These are phyloP conservation scores for Lithobius niger DNA, from an alignment of 1,140 invertebrate genomes.

Conservation along the genomic window DNA sequence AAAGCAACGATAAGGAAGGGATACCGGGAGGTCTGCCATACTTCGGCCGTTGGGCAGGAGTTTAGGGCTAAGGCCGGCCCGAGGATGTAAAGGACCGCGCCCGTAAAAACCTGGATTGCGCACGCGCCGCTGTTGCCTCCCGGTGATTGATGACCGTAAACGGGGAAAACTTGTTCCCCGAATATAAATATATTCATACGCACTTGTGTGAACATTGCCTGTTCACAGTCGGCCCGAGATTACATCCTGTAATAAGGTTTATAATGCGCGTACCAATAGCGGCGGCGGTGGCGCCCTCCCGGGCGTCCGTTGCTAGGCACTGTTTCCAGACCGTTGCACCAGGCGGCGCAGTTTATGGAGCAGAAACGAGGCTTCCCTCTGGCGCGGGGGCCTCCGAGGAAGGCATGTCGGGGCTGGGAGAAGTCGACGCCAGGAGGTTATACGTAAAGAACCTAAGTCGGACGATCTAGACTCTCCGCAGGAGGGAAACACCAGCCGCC, in stretches of 20 bases:
- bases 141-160: background rate
- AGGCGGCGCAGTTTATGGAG: slow-evolving; percentile 1
- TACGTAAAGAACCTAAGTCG: too few species aligned
- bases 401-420: too few species aligned
- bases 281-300: background rate
- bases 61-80: too few species aligned
- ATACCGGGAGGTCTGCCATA: too few species aligned
- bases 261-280: slow-evolving; percentile 5
- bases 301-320: background rate
- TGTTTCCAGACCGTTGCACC: slow-evolving; percentile 3
- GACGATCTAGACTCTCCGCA: too few species aligned
- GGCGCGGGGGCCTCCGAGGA: background rate
- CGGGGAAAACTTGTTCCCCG: background rate
- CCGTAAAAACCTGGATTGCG: background rate
- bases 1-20: too few species aligned
- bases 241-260: slow-evolving; percentile 9
- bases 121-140: background rate
- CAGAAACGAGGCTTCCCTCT: slow-evolving; percentile 1
- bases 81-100: too few species aligned
- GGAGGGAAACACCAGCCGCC: too few species aligned
- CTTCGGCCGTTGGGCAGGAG: too few species aligned
- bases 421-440: too few species aligned
- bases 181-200: slow-evolving; percentile 10
- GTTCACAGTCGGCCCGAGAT: background rate
- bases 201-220: slow-evolving; percentile 4